Percentiles rank a stretch among this genome's conserved stretches.
Conservation (phyloP, 1,140 invertebrate genomes). For the Octopus bimaculoides region DNA sequence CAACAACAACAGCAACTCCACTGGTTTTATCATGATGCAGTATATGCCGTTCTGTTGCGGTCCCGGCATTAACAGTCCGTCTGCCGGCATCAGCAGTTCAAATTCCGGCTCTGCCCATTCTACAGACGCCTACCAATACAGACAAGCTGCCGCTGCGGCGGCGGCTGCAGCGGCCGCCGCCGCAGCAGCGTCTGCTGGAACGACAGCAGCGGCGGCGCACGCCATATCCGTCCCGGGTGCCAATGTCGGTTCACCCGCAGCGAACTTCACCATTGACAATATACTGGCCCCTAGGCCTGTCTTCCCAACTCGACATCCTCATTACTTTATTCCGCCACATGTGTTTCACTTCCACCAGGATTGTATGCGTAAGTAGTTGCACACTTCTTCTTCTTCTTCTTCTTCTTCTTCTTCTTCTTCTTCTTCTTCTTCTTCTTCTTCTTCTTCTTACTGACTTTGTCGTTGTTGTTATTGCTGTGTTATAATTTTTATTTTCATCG, state of each 20-base stretch:
- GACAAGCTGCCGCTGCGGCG: background rate
- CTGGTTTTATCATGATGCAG: conserved; percentile 8
- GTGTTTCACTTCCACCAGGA: conserved; percentile 10
- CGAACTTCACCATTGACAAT: conserved; percentile 28
- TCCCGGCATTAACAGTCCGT: background rate
- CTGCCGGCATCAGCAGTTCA: background rate
- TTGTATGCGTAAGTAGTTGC: background rate
- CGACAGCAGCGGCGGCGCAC: background rate
- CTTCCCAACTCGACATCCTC: conserved; percentile 19
- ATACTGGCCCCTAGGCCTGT: conserved; percentile 26
- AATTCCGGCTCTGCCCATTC: background rate
- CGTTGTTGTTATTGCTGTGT: no score
- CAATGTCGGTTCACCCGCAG: background rate
- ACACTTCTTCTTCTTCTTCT: background rate
- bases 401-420: background rate
- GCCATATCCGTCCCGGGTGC: background rate
- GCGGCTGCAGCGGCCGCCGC: background rate
- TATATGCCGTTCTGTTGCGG: conserved; percentile 15
- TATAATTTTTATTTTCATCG: no score
- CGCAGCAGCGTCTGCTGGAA: background rate
- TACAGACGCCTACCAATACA: background rate
- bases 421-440: background rate
- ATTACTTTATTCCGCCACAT: conserved; percentile 1
- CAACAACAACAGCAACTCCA: background rate
- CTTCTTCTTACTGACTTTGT: background rate